Evolutionary conservation across 1,140 invertebrate genomes (phyloP), one percentile per base, ranked within the genome.

Genomic region (Lepidurus apus): DNA sequence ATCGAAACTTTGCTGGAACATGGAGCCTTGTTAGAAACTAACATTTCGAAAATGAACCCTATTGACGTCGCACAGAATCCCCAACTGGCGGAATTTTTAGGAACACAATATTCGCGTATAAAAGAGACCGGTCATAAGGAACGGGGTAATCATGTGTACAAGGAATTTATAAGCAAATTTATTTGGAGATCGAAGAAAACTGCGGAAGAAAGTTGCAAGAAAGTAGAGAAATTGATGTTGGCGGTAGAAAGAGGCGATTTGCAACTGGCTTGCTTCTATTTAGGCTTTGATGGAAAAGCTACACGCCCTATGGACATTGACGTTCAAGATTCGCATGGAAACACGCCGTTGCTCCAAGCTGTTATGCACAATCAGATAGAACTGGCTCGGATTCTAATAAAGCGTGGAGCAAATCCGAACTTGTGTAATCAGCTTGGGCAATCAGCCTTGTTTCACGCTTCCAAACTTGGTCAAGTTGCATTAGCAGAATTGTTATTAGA

Each of bases 11-110:
- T 79, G 24, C 73, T 79, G 42, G 73, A 79, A 24, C 75, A 74
- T 43, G 42, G 75, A 26, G 78, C 43, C 11, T 73, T 44, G 43
- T 44, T 26, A 9, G 75, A 44, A 21, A 24, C 24, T 34, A 79
- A 79, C 43, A 26, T 42, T 73, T 43, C 65, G n/a, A 74, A 74
- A 43, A 10, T 34, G 24, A 79, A 73, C 5, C 73, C 78, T 6
- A 24, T 44, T 7, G 73, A 79, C 21, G 78, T 79, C 10, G 13
- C 78, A 8, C 78, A 79, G 73, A 79, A 79, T 45, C 73, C 75
- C 7, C 43, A 44, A 45, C 34, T 79, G 8, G 53, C 53, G 4
- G 53, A 65, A 65, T 65, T n/a, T 21, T 21, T 65, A 21, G 53
- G 17, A 17, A 4, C 53, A 4, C 53, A 65, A 17, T 65, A 65